Percentiles rank a stretch among this genome's conserved stretches.
Conservation (phyloP, 1,140 invertebrate species). For the Mya arenaria region DNA sequence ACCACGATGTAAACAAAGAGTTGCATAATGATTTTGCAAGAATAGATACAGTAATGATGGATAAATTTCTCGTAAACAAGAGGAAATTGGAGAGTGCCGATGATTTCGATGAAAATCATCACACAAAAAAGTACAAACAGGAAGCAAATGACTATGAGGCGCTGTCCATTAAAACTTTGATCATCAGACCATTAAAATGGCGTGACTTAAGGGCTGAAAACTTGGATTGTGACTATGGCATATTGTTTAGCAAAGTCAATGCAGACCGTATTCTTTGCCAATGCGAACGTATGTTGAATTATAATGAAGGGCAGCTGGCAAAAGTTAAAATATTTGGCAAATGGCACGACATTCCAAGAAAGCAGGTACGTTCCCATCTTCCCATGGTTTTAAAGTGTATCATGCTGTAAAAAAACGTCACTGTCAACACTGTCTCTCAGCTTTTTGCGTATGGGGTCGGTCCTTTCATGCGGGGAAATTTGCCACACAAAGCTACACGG, state of each 20-base stretch:
- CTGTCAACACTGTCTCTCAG: background rate
- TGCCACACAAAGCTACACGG: background rate
- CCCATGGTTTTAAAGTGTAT: background rate
- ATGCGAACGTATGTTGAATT: conserved; percentile 69
- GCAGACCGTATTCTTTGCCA: conserved; percentile 68
- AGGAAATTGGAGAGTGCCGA: background rate
- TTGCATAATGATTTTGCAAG: too few relatives aligned
- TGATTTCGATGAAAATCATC: background rate
- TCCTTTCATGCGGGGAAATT: background rate
- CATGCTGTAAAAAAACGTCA: background rate
- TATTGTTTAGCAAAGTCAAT: conserved; percentile 64
- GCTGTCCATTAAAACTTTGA: background rate
- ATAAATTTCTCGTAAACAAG: conserved; percentile 34
- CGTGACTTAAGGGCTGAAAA: conserved; percentile 60
- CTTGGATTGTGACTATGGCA: conserved; percentile 67
- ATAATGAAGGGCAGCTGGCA: conserved; percentile 81
- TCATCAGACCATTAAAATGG: conserved; percentile 16
- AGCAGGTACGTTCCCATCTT: conserved; percentile 82
- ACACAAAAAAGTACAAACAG: background rate
- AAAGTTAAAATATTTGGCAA: conserved; percentile 87
- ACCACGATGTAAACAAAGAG: too few relatives aligned
- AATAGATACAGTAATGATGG: too few relatives aligned
- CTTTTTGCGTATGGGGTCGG: background rate
- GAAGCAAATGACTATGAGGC: background rate
- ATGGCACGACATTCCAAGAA: conserved; percentile 86